Evolutionary conservation across 2,797 vertebrate genomes (phyloP), one percentile per base, ranked within the genome.

Genomic region (Periparus ater): DNA sequence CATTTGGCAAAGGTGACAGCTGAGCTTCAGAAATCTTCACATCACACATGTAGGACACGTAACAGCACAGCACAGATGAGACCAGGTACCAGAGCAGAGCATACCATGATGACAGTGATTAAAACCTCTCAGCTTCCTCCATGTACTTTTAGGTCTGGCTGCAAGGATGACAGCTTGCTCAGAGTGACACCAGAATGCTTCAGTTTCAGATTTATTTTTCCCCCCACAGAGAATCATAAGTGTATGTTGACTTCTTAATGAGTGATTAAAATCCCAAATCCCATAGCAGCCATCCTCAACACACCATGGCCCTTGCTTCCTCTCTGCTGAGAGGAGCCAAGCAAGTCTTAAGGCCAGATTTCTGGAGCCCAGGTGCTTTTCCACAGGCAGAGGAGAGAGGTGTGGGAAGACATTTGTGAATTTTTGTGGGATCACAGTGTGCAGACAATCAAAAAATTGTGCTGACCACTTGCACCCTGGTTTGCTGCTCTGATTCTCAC

Each of bases 291-390:
- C n/a, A 30, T 57, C 42, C 57, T 90, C 36, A 47, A 26, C 19
- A 68, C 20, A 0, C 74, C 2, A 0, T 3, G 6, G 47, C 55
- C 8, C 30, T 65, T 51, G 17, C 54, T 86, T 72, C 70, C 23
- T 75, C 51, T 55, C 71, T 2, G 2, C 44, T 55, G 27, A 92
- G 42, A 62, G 34, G 4, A 89, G 84, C 77, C 89, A 85, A 89
- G 80, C 8, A 32, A 86, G 47, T 26, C 40, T 40, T 23, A 44
- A 65, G 38, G 23, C 62, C 77, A 76, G 42, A 55, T 58, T 88
- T 90, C 62, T 51, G 65, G 18, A 94, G 53, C 22, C 66, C 77
- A 78, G 48, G 54, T 89, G 74, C 36, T 82, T 88, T 76, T 91
- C 53, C 32, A 57, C 14, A 63, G 47, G 38, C 10, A 6, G 38